A percentile compares a stretch with the other conserved stretches of the same genome.
Evolutionary conservation across 1,140 invertebrate genomes (phyloP).

Genomic region (Cecropterus lyciades): DNA sequence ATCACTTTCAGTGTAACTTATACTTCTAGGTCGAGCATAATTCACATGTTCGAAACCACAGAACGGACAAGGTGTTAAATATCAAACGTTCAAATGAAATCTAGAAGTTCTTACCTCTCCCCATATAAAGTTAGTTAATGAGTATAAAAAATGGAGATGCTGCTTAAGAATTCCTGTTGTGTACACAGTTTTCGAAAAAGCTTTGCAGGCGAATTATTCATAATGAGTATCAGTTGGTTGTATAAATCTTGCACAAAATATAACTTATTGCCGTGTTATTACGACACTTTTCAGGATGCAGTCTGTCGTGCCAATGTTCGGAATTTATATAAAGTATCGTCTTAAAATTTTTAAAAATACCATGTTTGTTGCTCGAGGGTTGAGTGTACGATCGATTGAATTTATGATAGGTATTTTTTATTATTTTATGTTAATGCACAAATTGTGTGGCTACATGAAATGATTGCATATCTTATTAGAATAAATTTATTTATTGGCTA

Average conservation of each 20-base stretch:
- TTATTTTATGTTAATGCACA: conserved; percentile 67
- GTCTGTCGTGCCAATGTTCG: conserved; percentile 51
- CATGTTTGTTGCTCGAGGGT: conserved; percentile 63
- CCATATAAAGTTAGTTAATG: conserved; percentile 41
- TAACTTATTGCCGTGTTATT: conserved; percentile 62
- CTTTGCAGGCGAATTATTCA: conserved; percentile 67
- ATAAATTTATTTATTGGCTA: neutral
- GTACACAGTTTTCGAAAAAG: conserved; percentile 67
- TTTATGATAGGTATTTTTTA: conserved; percentile 70
- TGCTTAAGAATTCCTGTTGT: conserved; percentile 68
- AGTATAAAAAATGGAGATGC: conserved; percentile 53
- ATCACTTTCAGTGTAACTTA: neutral
- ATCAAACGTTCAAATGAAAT: neutral
- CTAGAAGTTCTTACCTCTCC: neutral
- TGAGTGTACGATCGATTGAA: conserved; percentile 59
- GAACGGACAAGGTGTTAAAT: conserved; percentile 1
- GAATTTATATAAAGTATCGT: conserved; percentile 61
- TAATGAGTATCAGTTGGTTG: conserved; percentile 54
- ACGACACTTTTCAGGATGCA: conserved; percentile 58
- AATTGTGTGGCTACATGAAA: conserved; percentile 41
- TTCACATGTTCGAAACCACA: neutral
- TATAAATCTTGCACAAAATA: conserved; percentile 54
- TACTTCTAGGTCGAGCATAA: conserved; percentile 1
- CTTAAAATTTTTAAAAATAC: conserved; percentile 58
- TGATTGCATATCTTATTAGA: conserved; percentile 23